Percentiles rank a stretch among this genome's conserved stretches.
Conservation (phyloP, 2,888 invertebrate genomes). For the Portevinia maculata region DNA sequence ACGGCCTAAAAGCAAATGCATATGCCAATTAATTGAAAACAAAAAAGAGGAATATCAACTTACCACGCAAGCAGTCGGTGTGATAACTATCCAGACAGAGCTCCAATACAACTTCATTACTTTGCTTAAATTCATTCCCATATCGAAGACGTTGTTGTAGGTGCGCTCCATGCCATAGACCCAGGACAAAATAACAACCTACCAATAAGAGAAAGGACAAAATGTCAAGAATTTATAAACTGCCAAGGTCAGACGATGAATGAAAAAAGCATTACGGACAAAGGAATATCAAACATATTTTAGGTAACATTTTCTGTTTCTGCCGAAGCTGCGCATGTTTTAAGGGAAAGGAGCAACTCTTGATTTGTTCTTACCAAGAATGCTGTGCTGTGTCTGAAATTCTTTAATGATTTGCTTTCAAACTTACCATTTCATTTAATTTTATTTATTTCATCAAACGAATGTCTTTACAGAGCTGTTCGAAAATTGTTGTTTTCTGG, state of each 20-base stretch:
- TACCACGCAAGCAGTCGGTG: slow-evolving; percentile 89
- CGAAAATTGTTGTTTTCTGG: too few relatives aligned
- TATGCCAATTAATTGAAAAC: slow-evolving; percentile 1
- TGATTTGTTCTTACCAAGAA: too few relatives aligned
- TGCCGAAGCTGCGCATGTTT: too few relatives aligned
- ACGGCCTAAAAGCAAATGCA: slow-evolving; percentile 85
- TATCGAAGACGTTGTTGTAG: slow-evolving; percentile 84
- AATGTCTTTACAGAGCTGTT: too few relatives aligned
- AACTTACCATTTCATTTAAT: too few relatives aligned
- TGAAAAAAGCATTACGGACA: not conserved
- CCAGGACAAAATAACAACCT: slow-evolving; percentile 87
- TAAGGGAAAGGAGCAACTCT: too few relatives aligned
- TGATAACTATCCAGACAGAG: slow-evolving; percentile 87
- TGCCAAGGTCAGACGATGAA: not conserved
- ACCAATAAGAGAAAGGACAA: not conserved
- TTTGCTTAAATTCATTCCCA: slow-evolving; percentile 87
- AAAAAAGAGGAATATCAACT: slow-evolving; percentile 78
- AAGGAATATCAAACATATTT: not conserved
- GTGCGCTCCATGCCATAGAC: slow-evolving; percentile 87
- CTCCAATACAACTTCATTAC: slow-evolving; percentile 88
- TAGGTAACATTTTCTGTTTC: too few relatives aligned
- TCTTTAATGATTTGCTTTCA: too few relatives aligned
- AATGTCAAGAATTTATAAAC: not conserved
- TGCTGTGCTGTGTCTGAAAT: too few relatives aligned
- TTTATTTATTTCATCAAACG: too few relatives aligned